A percentile compares a stretch with the other conserved stretches of the same genome.
These are phyloP conservation scores for Cremastinae sp. DNA, from an alignment of 2,888 invertebrate genomes.

Conservation along the genomic window DNA sequence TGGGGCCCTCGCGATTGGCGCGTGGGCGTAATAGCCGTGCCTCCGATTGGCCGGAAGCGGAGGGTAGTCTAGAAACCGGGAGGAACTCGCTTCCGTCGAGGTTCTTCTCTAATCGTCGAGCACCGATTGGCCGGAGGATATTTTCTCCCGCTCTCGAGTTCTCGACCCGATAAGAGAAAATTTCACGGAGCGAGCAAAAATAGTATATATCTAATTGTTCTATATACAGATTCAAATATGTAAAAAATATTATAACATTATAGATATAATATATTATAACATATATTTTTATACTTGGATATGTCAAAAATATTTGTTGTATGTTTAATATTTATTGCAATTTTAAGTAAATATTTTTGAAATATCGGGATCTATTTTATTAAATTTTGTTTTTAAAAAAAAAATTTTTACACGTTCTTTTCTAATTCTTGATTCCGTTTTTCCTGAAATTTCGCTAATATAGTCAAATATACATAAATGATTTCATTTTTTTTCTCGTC, in stretches of 20 bases:
- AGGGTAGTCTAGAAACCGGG: conserved; percentile 54
- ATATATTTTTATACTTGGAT: too few species aligned
- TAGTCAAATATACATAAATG: background rate
- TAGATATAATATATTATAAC: background rate
- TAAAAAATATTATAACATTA: background rate
- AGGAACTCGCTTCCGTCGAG: conserved; percentile 27
- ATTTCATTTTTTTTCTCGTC: background rate
- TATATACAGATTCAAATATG: too few species aligned
- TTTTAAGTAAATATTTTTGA: background rate
- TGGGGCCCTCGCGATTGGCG: conserved; percentile 75
- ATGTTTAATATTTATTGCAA: conserved; percentile 6
- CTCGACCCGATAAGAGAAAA: background rate
- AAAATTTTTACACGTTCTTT: background rate
- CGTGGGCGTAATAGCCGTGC: conserved; percentile 75
- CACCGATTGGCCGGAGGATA: conserved; percentile 24
- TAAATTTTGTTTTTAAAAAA: conserved; percentile 8
- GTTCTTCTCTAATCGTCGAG: conserved; percentile 38
- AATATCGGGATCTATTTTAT: background rate
- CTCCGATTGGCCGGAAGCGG: conserved; percentile 55
- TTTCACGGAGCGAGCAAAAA: background rate
- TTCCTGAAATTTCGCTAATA: conserved; percentile 5
- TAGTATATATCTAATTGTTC: too few species aligned
- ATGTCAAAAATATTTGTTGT: background rate
- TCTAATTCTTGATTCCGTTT: background rate
- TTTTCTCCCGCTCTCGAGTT: background rate